A percentile compares a stretch with the other conserved stretches of the same genome.
These are phyloP conservation scores for Entosphenus tridentatus DNA, from an alignment of 2,113 vertebrate genomes.

Conservation along the genomic window DNA sequence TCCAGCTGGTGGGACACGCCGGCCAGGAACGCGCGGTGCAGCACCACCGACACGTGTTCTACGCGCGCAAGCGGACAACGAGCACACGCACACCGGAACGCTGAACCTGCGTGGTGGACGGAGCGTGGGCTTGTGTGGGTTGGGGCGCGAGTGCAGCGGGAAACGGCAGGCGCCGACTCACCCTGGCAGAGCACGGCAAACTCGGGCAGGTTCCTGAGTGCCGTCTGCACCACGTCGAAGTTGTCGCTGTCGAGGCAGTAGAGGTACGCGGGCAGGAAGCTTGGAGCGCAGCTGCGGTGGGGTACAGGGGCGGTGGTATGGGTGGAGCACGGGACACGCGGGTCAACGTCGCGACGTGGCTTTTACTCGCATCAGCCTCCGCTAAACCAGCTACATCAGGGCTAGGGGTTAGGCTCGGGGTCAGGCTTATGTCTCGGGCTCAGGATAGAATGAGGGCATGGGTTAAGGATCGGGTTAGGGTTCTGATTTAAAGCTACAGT, in stretches of 20 bases:
- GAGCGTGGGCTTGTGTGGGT: neutral
- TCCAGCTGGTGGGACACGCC: conserved; percentile 82
- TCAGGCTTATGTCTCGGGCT: neutral
- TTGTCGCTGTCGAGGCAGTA: conserved; percentile 77
- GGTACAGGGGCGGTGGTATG: conserved; percentile 4
- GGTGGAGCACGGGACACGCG: no score
- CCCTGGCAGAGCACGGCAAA: conserved; percentile 90
- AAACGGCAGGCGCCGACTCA: conserved; percentile 13
- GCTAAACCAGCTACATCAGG: neutral
- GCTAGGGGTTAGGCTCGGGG: neutral
- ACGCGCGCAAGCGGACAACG: conserved; percentile 9
- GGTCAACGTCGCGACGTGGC: no score
- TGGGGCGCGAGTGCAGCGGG: neutral
- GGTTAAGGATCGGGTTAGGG: neutral
- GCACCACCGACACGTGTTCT: conserved; percentile 68
- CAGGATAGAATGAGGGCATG: neutral
- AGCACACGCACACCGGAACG: conserved; percentile 4
- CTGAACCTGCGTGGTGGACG: neutral
- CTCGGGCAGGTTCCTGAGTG: conserved; percentile 67
- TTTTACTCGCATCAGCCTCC: no score
- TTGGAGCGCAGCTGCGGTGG: conserved; percentile 41
- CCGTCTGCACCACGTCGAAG: conserved; percentile 81
- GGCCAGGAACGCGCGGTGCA: conserved; percentile 82
- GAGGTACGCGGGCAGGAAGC: conserved; percentile 89
- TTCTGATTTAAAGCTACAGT: neutral